Conservation (phyloP, 2,113 vertebrate genomes). For the Gulo gulo region DNA sequence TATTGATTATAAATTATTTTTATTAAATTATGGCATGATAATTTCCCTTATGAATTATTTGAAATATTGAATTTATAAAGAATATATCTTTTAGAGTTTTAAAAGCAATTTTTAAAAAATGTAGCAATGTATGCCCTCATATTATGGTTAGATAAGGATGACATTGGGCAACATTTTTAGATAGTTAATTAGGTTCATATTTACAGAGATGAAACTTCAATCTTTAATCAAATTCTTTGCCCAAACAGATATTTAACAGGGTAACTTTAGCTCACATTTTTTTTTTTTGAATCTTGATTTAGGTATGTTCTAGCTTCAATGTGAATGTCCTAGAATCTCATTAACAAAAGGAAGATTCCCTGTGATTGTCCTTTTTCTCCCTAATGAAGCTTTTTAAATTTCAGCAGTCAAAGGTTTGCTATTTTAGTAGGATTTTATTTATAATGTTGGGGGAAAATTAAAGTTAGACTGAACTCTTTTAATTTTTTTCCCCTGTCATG, state of each 20-base stretch:
- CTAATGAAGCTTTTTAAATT: constrained; percentile 51
- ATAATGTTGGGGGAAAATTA: constrained; percentile 51
- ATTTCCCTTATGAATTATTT: constrained; percentile 77
- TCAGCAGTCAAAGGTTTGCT: background rate
- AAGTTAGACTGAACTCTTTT: constrained; percentile 43
- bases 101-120: constrained; percentile 42
- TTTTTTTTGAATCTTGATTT: constrained; percentile 12
- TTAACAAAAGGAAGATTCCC: constrained; percentile 35
- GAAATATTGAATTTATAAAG: constrained; percentile 71
- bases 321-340: background rate
- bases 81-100: constrained; percentile 45
- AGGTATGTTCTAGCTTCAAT: background rate
- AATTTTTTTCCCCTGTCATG: background rate
- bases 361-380: background rate
- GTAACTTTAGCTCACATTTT: background rate
- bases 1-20: constrained; percentile 65
- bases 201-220: constrained; percentile 34
- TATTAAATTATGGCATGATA: constrained; percentile 73
- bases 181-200: constrained; percentile 57
- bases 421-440: constrained; percentile 18
- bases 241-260: constrained; percentile 41
- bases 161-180: background rate
- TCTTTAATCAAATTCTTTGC: constrained; percentile 14
- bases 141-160: background rate
- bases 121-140: constrained; percentile 12